Conservation (phyloP, 2,113 vertebrate species). For the Aptenodytes patagonicus region DNA sequence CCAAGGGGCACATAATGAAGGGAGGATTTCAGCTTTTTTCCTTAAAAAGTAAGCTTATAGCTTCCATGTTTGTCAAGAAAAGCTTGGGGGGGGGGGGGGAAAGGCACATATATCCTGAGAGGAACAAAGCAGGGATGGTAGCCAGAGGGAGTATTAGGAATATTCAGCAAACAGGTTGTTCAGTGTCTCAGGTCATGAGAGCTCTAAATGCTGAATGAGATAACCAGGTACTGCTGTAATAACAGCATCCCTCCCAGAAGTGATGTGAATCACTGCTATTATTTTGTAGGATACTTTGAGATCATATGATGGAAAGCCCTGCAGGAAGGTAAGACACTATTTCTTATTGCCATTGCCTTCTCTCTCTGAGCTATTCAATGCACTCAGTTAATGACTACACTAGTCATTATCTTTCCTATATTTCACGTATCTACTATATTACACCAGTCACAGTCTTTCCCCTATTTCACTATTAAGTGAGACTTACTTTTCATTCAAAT, state of each 20-base stretch:
- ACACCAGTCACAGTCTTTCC: slow-evolving; percentile 1
- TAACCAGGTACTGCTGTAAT: not conserved
- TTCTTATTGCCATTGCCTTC: not conserved
- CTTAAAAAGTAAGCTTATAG: not conserved
- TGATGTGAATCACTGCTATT: not conserved
- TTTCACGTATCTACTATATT: slow-evolving; percentile 32
- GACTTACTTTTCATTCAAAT: slow-evolving; percentile 47
- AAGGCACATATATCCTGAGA: not conserved
- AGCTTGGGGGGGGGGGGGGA: not conserved
- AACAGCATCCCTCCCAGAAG: not conserved
- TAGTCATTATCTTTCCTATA: slow-evolving; percentile 47
- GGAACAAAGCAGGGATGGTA: not conserved
- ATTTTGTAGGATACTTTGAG: not conserved
- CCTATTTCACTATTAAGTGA: slow-evolving; percentile 46
- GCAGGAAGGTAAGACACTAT: not conserved
- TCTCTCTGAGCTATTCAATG: not conserved
- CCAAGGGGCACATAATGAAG: fast-evolving
- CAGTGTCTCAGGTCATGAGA: not conserved
- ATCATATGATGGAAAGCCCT: slow-evolving; percentile 5
- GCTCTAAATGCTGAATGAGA: not conserved
- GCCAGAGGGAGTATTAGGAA: not conserved
- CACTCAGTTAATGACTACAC: not conserved
- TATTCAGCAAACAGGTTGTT: not conserved
- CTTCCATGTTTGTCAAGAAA: not conserved
- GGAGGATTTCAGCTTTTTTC: not conserved